These are phyloP conservation scores for Matsumyia berberina DNA, from an alignment of 2,888 invertebrate species.

Conservation along the genomic window DNA sequence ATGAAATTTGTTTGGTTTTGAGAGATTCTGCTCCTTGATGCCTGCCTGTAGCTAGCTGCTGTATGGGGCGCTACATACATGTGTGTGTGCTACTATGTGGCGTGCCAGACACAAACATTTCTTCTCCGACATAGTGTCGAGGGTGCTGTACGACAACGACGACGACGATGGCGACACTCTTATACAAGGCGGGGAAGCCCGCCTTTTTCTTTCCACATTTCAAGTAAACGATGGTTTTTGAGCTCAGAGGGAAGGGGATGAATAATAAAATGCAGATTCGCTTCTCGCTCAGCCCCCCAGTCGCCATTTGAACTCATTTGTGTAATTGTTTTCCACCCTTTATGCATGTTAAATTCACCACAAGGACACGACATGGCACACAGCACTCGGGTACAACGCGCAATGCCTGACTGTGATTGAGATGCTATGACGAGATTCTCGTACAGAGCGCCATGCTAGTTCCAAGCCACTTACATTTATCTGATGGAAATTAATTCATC, in stretches of 20 bases:
- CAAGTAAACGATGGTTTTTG: constrained; percentile 47
- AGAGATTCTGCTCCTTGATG: background rate
- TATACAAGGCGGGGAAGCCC: background rate
- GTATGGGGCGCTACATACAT: background rate
- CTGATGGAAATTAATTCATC: constrained; percentile 74
- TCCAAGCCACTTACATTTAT: constrained; percentile 65
- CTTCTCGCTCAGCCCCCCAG: constrained; percentile 17
- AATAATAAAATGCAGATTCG: constrained; percentile 39
- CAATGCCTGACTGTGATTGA: constrained; percentile 46
- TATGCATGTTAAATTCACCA: constrained; percentile 55
- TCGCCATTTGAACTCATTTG: constrained; percentile 68
- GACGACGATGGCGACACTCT: constrained; percentile 11
- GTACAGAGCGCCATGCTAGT: constrained; percentile 28
- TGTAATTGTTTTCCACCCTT: constrained; percentile 68
- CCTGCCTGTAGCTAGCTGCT: background rate
- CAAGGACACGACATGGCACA: constrained; percentile 42
- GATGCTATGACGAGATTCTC: constrained; percentile 28
- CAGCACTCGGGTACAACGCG: constrained; percentile 14
- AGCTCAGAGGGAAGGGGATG: constrained; percentile 29
- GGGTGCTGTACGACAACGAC: constrained; percentile 14
- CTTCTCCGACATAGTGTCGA: background rate
- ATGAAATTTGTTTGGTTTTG: constrained; percentile 34
- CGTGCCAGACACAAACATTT: constrained; percentile 20
- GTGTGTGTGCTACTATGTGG: constrained; percentile 1
- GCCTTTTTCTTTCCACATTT: constrained; percentile 6